Evolutionary conservation across 2,113 vertebrate species (phyloP).

Genomic region (Tenrec ecaudatus): DNA sequence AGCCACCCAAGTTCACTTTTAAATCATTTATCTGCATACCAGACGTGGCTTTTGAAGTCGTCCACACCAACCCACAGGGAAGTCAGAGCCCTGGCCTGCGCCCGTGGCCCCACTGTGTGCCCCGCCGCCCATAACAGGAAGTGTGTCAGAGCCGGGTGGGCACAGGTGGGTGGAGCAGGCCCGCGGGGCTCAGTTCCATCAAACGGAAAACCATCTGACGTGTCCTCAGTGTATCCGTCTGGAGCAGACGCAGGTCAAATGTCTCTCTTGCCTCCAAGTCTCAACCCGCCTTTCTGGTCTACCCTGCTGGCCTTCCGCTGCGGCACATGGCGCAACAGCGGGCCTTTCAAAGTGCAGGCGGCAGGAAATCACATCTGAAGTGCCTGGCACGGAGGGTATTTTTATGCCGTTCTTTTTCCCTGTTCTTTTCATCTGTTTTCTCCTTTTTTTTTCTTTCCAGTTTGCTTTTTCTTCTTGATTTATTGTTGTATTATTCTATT

Average conservation of each 20-base stretch:
- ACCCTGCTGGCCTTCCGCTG: slow-evolving; percentile 73
- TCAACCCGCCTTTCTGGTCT: slow-evolving; percentile 78
- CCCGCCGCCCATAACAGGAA: slow-evolving; percentile 80
- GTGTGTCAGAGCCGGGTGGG: slow-evolving; percentile 79
- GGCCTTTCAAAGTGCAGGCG: slow-evolving; percentile 73
- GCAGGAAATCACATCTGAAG: slow-evolving; percentile 85
- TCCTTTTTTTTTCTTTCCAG: slow-evolving; percentile 72
- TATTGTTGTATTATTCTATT: slow-evolving; percentile 88
- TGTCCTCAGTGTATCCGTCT: slow-evolving; percentile 43
- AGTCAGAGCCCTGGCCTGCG: slow-evolving; percentile 66
- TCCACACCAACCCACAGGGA: slow-evolving; percentile 76
- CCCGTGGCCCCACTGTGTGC: slow-evolving; percentile 76
- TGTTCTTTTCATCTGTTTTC: slow-evolving; percentile 87
- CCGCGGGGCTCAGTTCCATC: slow-evolving; percentile 25
- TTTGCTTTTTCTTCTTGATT: slow-evolving; percentile 85
- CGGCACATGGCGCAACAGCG: slow-evolving; percentile 66
- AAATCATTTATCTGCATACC: slow-evolving; percentile 79
- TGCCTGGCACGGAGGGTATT: slow-evolving; percentile 85
- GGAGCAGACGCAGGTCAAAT: slow-evolving; percentile 73
- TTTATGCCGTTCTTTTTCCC: slow-evolving; percentile 83
- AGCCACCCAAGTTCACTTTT: slow-evolving; percentile 81
- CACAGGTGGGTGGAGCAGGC: slow-evolving; percentile 56
- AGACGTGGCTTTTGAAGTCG: slow-evolving; percentile 85
- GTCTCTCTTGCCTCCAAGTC: slow-evolving; percentile 79
- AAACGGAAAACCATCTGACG: slow-evolving; percentile 84